Evolutionary conservation across 2,888 invertebrate genomes (phyloP), one percentile per base, ranked within the genome.

Genomic region (Ochropleura plecta): DNA sequence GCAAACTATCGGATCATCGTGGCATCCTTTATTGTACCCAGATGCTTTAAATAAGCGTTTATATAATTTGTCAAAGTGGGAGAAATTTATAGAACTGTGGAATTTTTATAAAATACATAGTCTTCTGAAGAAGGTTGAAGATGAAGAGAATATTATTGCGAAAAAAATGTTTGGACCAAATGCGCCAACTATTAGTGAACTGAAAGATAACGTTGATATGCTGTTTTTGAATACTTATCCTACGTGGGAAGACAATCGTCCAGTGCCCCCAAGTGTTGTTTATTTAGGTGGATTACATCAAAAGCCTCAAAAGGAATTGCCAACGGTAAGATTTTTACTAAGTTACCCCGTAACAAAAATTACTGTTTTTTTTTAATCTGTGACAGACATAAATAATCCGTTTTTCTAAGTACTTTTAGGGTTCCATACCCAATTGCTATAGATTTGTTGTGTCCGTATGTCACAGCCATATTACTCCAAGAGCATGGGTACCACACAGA

Each of bases 171-270:
- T 92, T 78, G 93, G 93, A 12, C 63, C 86, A 6, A 77, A 90
- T 57, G 73, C 85, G 1, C 90, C 92, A 0, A 49, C 77, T 14
- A 30, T 91, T 3, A 79, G 40, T 40, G 87, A 89, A 64, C 76
- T 92, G n/a, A 76, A 70, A 30, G 83, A 89, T 20, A 91, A 91
- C 72, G 87, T 94, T 9, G 92, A 94, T 67, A 86, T 96, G 89
- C 70, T 95, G 16, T 92, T 96, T 76, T 70, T 95, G 4, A 96
- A 96, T 81, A 86, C 89, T 1, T 91, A 96, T 87, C 92, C 93
- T 0, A 78, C 93, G 6, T 93, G 93, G 88, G 91, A 90, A 48
- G 86, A 76, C 0, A 91, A 92, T 70, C 87, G 93, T 20, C 96
- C 96, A 3, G 86, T 93, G 10, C 91, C 95, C 7, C 94, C 96